phyloP scores from a whole-genome alignment of 2,888 invertebrate genomes.

The Aethes cnicana region DNA sequence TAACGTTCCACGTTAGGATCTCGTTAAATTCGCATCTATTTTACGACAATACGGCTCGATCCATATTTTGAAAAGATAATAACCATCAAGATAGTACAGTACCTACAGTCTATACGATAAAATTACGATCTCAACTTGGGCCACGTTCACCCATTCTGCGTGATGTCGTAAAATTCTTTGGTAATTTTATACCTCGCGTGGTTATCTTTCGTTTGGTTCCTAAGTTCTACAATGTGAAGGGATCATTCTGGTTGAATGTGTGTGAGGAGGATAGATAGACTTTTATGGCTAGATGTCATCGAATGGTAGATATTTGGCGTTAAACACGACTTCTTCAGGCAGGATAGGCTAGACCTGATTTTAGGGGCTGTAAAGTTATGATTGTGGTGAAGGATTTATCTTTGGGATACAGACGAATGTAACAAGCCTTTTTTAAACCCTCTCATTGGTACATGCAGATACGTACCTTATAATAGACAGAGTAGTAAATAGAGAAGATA shows the following conservation, averaged over 20 bases:
- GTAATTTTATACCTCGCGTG: conserved; percentile 41
- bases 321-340: not conserved
- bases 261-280: not conserved
- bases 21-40: conserved; percentile 37
- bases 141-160: conserved; percentile 20
- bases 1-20: conserved; percentile 23
- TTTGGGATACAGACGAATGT: too few relatives aligned
- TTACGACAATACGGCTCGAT: conserved; percentile 43
- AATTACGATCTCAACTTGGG: conserved; percentile 39
- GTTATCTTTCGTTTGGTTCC: conserved; percentile 39
- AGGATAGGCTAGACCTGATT: not conserved
- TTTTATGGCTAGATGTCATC: not conserved
- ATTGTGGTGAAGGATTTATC: too few relatives aligned
- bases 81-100: conserved; percentile 43
- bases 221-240: conserved; percentile 29
- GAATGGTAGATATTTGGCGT: not conserved
- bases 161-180: conserved; percentile 42
- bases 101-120: conserved; percentile 43
- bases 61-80: conserved; percentile 60
- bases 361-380: too few relatives aligned
- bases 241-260: not conserved
- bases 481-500: too few relatives aligned
- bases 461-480: too few relatives aligned
- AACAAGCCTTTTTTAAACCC: too few relatives aligned
- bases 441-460: too few relatives aligned